phyloP scores from a whole-genome alignment of 2,797 vertebrate species.

The Aeoliscus strigatus region DNA sequence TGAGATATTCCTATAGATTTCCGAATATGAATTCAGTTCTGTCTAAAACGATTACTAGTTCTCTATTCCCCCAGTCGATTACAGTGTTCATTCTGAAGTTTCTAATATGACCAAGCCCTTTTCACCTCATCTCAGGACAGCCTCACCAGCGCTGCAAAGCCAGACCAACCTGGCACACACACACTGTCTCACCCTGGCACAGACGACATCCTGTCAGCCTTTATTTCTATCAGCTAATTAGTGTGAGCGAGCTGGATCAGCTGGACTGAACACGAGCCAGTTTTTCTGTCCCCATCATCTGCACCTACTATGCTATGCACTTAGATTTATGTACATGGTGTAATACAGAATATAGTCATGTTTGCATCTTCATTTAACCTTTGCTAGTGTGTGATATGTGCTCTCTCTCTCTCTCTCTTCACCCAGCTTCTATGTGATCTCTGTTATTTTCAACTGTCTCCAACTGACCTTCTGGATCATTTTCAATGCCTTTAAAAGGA shows the following conservation, averaged over 20 bases:
- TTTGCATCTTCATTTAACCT: no score
- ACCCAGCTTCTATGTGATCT: no score
- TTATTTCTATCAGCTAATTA: constrained; percentile 48
- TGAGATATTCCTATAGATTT: no score
- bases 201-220: constrained; percentile 33
- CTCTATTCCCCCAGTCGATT: constrained; percentile 1
- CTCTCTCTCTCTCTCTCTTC: no score
- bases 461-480: no score
- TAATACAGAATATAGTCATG: background rate
- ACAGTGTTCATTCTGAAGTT: constrained; percentile 19
- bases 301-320: constrained; percentile 1
- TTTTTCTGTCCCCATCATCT: background rate
- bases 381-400: background rate
- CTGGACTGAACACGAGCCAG: constrained; percentile 4
- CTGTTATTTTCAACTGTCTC: no score
- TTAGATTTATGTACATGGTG: constrained; percentile 1
- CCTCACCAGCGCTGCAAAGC: constrained; percentile 26
- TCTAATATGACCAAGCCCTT: constrained; percentile 18
- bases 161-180: constrained; percentile 45
- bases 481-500: no score
- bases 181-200: constrained; percentile 36
- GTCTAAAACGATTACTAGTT: constrained; percentile 16
- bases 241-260: constrained; percentile 17
- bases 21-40: background rate
- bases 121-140: constrained; percentile 29